phyloP scores from a whole-genome alignment of 2,113 vertebrate genomes.

The Scolopax mira region DNA sequence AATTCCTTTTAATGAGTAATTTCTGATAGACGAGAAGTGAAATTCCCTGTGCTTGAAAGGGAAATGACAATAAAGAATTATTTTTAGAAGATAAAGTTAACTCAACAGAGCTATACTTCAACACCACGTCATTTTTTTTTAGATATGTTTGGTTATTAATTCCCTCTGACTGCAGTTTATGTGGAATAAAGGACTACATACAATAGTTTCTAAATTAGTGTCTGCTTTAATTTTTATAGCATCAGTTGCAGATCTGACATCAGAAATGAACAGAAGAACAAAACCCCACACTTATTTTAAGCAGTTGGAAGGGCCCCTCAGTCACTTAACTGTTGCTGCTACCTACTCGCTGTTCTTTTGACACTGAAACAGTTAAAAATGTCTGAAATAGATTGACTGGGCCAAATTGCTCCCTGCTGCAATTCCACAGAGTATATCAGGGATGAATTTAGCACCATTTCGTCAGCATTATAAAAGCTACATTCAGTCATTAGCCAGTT shows the following conservation, averaged over 20 bases:
- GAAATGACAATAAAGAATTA: neutral
- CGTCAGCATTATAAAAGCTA: constrained; percentile 27
- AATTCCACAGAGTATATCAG: neutral
- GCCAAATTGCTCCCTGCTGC: constrained; percentile 1
- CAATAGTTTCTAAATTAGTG: neutral
- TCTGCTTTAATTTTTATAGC: neutral
- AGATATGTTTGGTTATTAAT: neutral
- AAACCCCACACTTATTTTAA: neutral
- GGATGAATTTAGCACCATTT: constrained; percentile 36
- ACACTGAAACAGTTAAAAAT: constrained; percentile 20
- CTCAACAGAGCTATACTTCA: neutral
- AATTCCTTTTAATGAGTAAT: neutral
- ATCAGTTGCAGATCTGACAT: neutral
- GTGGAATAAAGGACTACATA: neutral
- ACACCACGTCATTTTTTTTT: neutral
- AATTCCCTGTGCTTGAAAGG: neutral
- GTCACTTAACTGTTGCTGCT: neutral
- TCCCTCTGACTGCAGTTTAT: neutral
- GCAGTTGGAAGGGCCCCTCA: neutral
- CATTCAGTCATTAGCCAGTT: constrained; percentile 2
- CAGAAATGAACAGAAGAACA: neutral
- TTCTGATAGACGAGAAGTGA: neutral
- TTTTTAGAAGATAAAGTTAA: neutral
- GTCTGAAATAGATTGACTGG: neutral
- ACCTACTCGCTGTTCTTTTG: neutral